Evolutionary conservation across 2,113 vertebrate genomes (phyloP), one percentile per base, ranked within the genome.

Genomic region (Eclectus roratus): DNA sequence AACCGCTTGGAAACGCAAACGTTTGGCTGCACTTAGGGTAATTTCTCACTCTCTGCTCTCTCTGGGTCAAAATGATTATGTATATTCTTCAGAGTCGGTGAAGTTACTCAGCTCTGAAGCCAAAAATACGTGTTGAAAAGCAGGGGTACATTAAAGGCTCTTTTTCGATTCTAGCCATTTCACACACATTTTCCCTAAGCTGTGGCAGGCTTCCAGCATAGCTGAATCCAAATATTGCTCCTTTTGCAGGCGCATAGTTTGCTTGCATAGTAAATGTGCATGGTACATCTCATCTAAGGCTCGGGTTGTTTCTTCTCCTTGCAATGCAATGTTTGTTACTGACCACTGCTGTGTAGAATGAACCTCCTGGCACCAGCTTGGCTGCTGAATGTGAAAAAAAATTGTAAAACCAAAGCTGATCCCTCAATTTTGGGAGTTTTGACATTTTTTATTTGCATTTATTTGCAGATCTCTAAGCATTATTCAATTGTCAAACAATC

Each of bases 71-170:
- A 93, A 91, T 4, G 21, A 88, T 90, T 91, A 92, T 84, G 72
- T 55, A 79, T 80, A 37, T 93, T 89, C 72, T 96, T 93, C 66
- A 83, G 65, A 73, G 44, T 7, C 0, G 0, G 81, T 65, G 37
- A 90, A 85, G 72, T 80, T 80, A 84, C 77, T 74, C 73, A 72
- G 49, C 49, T 94, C 80, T 9, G 17, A 90, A 91, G 91, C 80
- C 85, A 93, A 91, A 90, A 95, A 86, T 65, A 91, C 11, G 56
- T 94, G 92, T 89, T 65, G 83, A 93, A 90, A 96, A 95, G 73
- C 77, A 0, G 1, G 76, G 85, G 53, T 77, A 84, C 56, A 84
- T 90, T 91, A 91, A 93, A 96, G 82, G 61, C 66, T 93, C 41
- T 80, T 90, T 77, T 85, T 66, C 88, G 16, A 83, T 92, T 95